These are phyloP conservation scores for Terrapene triunguis DNA, from an alignment of 2,113 vertebrate genomes.

Conservation along the genomic window DNA sequence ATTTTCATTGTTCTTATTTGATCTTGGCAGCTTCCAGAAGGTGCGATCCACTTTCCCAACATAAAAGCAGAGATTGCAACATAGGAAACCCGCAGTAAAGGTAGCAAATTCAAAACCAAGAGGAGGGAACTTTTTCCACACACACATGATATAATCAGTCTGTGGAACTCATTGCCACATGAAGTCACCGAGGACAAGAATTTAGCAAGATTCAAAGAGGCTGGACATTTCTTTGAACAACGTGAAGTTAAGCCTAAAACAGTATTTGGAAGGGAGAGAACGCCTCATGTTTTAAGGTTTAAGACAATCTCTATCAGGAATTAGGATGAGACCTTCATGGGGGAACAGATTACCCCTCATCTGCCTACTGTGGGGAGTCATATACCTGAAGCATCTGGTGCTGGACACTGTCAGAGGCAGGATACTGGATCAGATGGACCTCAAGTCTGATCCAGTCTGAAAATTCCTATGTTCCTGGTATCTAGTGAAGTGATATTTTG, in stretches of 20 bases:
- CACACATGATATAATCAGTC: not conserved
- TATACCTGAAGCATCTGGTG: not conserved
- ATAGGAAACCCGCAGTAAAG: not conserved
- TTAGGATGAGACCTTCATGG: not conserved
- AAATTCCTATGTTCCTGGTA: not conserved
- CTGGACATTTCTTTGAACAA: not conserved
- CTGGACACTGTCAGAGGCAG: not conserved
- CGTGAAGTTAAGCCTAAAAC: not conserved
- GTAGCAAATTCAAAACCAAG: not conserved
- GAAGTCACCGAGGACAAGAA: not conserved
- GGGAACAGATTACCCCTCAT: not conserved
- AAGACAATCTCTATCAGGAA: not conserved
- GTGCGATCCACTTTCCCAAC: not conserved
- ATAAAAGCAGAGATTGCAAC: not conserved
- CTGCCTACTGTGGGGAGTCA: rapidly evolving
- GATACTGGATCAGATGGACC: not conserved
- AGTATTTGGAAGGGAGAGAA: not conserved
- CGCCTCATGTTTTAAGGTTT: not conserved
- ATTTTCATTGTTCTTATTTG: not conserved
- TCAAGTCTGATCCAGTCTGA: not conserved
- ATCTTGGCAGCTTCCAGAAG: not conserved
- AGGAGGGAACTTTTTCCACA: not conserved
- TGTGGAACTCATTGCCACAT: not conserved
- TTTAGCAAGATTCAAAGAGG: not conserved
- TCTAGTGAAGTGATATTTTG: not conserved